Conservation (phyloP, 2,888 invertebrate species). For the Volucella inanis region DNA sequence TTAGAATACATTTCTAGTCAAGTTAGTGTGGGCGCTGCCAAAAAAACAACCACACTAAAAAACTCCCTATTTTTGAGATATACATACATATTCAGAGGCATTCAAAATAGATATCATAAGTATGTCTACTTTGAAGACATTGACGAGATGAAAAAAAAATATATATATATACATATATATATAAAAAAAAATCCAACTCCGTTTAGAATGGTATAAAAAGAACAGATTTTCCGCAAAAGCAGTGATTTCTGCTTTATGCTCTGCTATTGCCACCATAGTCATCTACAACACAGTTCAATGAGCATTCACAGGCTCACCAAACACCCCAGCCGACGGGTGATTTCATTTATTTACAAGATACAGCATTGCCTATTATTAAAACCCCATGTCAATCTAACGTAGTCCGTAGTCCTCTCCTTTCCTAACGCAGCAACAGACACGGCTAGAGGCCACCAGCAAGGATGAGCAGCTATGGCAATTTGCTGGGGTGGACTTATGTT, state of each 20-base stretch:
- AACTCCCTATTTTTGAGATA: constrained; percentile 33
- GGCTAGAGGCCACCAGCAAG: constrained; percentile 38
- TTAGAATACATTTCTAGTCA: constrained; percentile 33
- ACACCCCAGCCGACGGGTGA: constrained; percentile 47
- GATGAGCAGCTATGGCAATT: constrained; percentile 51
- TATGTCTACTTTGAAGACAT: constrained; percentile 50
- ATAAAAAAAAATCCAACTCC: constrained; percentile 27
- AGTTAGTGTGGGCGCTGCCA: background rate
- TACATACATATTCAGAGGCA: constrained; percentile 12
- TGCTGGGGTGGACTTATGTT: constrained; percentile 53
- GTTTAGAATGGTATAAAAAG: constrained; percentile 25
- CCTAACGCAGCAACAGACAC: constrained; percentile 50
- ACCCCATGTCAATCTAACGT: constrained; percentile 60
- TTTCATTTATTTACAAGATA: constrained; percentile 72
- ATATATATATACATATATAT: no score
- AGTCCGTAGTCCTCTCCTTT: constrained; percentile 57
- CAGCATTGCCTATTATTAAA: constrained; percentile 71
- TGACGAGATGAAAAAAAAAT: background rate
- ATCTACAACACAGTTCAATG: constrained; percentile 38
- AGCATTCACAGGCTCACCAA: constrained; percentile 37
- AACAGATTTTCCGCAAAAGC: constrained; percentile 44
- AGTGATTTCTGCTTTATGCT: constrained; percentile 66
- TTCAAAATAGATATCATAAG: constrained; percentile 46
- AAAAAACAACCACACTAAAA: constrained; percentile 54
- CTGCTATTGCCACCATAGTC: constrained; percentile 30